Conservation (phyloP, 2,888 invertebrate species). For the Agrotis segetum region DNA sequence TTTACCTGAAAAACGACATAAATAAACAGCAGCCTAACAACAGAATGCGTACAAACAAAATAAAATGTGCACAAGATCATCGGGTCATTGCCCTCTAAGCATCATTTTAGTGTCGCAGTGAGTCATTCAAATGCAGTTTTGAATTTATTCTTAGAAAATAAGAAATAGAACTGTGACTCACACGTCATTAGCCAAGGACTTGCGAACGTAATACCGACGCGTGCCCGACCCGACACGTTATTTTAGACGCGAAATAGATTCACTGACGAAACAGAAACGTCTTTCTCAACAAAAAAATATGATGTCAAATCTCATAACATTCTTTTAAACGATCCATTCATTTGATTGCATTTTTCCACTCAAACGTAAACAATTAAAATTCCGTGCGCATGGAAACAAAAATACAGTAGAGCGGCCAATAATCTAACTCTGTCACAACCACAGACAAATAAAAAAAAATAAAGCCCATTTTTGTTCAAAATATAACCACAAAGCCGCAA, state of each 20-base stretch:
- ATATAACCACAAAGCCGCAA: conserved; percentile 49
- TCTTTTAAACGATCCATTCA: conserved; percentile 16
- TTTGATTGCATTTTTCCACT: conserved; percentile 23
- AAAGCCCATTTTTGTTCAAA: conserved; percentile 48
- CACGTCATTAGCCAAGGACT: conserved; percentile 84
- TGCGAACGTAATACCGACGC: conserved; percentile 64
- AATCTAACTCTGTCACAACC: conserved; percentile 49
- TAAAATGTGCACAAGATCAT: conserved; percentile 77
- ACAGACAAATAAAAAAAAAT: conserved; percentile 47
- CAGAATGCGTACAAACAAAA: conserved; percentile 54
- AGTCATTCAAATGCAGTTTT: conserved; percentile 88
- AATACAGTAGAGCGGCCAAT: conserved; percentile 31
- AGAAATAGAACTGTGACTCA: conserved; percentile 88
- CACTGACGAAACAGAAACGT: conserved; percentile 61
- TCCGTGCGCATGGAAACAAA: conserved; percentile 28
- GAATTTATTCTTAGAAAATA: conserved; percentile 89
- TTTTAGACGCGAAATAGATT: conserved; percentile 69
- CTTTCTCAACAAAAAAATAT: conserved; percentile 39
- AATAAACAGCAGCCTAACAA: conserved; percentile 46
- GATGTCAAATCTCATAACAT: conserved; percentile 35
- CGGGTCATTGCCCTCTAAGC: conserved; percentile 81
- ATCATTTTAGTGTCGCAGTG: conserved; percentile 78
- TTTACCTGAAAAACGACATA: conserved; percentile 27
- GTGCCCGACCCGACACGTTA: conserved; percentile 68
- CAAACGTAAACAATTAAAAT: conserved; percentile 34